These are phyloP conservation scores for Argyresthia goedartella DNA, from an alignment of 2,888 invertebrate genomes.

Conservation along the genomic window DNA sequence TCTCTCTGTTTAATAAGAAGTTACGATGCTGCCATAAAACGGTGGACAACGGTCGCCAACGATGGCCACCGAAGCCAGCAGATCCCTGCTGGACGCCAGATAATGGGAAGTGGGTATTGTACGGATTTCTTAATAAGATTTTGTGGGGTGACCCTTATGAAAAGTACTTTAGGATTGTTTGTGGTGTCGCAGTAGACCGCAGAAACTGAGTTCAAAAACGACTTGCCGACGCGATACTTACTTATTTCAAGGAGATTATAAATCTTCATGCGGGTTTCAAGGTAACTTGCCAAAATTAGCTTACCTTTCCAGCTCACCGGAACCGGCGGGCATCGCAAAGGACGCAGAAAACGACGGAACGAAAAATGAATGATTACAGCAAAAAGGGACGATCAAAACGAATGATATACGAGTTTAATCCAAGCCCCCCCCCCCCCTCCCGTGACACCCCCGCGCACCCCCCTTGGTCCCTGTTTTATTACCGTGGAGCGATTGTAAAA, in stretches of 20 bases:
- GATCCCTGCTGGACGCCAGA: no score
- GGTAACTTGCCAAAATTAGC: no score
- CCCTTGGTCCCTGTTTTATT: slow-evolving; percentile 63
- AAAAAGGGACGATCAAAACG: slow-evolving; percentile 68
- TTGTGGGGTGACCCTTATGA: no score
- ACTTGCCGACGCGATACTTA: no score
- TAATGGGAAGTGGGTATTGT: no score
- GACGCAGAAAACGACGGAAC: slow-evolving; percentile 64
- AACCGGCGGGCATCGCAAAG: slow-evolving; percentile 35
- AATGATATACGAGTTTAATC: slow-evolving; percentile 70
- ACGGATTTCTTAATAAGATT: no score
- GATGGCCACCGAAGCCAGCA: neutral
- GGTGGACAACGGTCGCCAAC: neutral
- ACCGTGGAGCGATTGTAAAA: slow-evolving; percentile 65
- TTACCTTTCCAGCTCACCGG: slow-evolving; percentile 1
- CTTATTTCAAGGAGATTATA: no score
- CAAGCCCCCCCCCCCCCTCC: slow-evolving; percentile 22
- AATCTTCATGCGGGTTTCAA: neutral
- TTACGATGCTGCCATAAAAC: neutral
- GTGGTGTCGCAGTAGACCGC: no score
- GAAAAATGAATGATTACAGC: slow-evolving; percentile 69
- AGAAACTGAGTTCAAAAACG: no score
- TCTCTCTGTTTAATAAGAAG: neutral
- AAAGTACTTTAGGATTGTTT: no score
- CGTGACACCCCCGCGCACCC: no score